These are phyloP conservation scores for Cephus pygmeus DNA, from an alignment of 2,888 invertebrate genomes.

Conservation along the genomic window DNA sequence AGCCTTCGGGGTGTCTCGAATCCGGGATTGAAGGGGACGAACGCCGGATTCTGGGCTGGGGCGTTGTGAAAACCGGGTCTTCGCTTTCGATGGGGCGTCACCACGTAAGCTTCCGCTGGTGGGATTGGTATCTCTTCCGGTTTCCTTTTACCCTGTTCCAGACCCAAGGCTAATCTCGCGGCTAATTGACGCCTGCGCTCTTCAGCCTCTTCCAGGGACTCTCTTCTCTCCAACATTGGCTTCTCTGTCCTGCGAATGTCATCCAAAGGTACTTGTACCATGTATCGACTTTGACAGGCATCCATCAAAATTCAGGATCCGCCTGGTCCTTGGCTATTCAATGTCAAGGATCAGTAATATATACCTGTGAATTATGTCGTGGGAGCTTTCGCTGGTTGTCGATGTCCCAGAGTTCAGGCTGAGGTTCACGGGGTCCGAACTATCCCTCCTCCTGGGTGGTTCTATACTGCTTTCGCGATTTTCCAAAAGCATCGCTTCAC, in stretches of 20 bases:
- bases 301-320: neutral
- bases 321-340: neutral
- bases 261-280: neutral
- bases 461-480: slow-evolving; percentile 64
- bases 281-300: neutral
- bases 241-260: slow-evolving; percentile 52
- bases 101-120: slow-evolving; percentile 84
- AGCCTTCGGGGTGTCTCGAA: slow-evolving; percentile 68
- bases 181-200: slow-evolving; percentile 60
- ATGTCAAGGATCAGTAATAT: neutral
- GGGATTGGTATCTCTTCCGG: slow-evolving; percentile 77
- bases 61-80: slow-evolving; percentile 89
- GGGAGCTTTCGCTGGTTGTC: slow-evolving; percentile 60
- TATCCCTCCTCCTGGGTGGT: slow-evolving; percentile 76
- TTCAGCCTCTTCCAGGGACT: slow-evolving; percentile 60
- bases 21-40: slow-evolving; percentile 77
- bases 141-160: slow-evolving; percentile 74
- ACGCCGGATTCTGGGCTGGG: slow-evolving; percentile 88
- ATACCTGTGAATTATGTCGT: slow-evolving; percentile 58
- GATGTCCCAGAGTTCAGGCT: slow-evolving; percentile 66
- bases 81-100: slow-evolving; percentile 87
- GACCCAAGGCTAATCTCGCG: slow-evolving; percentile 70
- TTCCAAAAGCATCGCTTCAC: slow-evolving; percentile 58
- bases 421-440: slow-evolving; percentile 85
- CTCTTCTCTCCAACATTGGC: slow-evolving; percentile 57